These are phyloP conservation scores for Myotis lucifugus DNA, from an alignment of 2,113 vertebrate species.

Conservation along the genomic window DNA sequence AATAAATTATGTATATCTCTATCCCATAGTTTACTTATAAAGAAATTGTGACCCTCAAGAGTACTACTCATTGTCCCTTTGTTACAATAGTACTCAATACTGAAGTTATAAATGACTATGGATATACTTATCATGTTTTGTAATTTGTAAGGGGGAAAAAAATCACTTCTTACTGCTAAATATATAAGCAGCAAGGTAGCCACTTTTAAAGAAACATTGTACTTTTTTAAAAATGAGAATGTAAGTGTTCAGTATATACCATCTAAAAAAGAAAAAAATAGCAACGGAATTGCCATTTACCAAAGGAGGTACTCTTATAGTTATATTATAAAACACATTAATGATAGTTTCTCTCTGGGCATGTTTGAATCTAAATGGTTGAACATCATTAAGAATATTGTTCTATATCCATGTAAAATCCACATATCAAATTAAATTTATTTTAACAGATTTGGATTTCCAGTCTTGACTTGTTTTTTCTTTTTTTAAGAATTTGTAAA, in stretches of 20 bases:
- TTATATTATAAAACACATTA: slow-evolving; percentile 18
- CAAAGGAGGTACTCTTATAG: not conserved
- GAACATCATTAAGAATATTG: slow-evolving; percentile 30
- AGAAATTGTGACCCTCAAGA: not conserved
- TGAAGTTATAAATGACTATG: not conserved
- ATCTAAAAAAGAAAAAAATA: not conserved
- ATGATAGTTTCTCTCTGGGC: not conserved
- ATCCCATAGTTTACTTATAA: not conserved
- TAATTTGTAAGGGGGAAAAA: not conserved
- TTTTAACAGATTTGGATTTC: slow-evolving; percentile 63
- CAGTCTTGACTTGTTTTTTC: slow-evolving; percentile 56
- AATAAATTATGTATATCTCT: not conserved
- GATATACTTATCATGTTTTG: not conserved
- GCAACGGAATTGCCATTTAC: not conserved
- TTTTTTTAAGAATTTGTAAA: slow-evolving; percentile 93
- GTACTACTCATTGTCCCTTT: not conserved
- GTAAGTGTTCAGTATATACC: not conserved
- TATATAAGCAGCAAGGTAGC: not conserved
- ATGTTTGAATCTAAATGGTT: slow-evolving; percentile 10
- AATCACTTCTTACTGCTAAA: not conserved
- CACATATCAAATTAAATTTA: slow-evolving; percentile 9
- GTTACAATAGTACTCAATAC: not conserved
- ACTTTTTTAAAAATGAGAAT: slow-evolving; percentile 5
- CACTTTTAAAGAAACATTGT: slow-evolving; percentile 17
- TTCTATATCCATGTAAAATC: slow-evolving; percentile 14